Evolutionary conservation across 2,888 invertebrate genomes (phyloP).

Genomic region (Fragum sueziense): DNA sequence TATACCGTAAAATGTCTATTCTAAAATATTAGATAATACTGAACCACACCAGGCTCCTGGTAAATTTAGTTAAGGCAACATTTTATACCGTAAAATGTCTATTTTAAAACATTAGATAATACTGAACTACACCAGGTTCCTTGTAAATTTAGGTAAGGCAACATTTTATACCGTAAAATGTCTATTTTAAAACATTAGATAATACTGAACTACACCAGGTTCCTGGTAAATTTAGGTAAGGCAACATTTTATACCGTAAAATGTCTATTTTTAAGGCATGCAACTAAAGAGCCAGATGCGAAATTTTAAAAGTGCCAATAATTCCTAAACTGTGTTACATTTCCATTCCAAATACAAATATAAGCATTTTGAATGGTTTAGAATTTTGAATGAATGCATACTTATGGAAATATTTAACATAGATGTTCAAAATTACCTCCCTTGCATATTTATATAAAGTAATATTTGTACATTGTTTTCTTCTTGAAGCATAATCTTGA

Average conservation of each 20-base stretch:
- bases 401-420: too few species aligned
- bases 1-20: not conserved
- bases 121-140: conserved; percentile 38
- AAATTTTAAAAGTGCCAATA: too few species aligned
- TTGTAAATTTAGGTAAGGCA: conserved; percentile 57
- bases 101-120: conserved; percentile 12
- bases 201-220: conserved; percentile 29
- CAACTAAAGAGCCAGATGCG: too few species aligned
- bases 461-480: too few species aligned
- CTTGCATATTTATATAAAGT: too few species aligned
- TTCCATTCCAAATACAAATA: too few species aligned
- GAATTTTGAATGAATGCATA: too few species aligned
- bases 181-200: conserved; percentile 5
- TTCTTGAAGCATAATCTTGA: too few species aligned
- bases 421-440: too few species aligned
- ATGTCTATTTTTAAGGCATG: too few species aligned
- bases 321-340: too few species aligned
- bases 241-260: not conserved
- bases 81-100: not conserved
- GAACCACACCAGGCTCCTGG: conserved; percentile 48
- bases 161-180: not conserved
- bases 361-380: too few species aligned
- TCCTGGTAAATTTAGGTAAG: conserved; percentile 60
- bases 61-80: conserved; percentile 50
- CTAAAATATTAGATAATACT: conserved; percentile 16